Conservation (phyloP, 2,797 vertebrate genomes). For the Pangasius sanitwongsei region DNA sequence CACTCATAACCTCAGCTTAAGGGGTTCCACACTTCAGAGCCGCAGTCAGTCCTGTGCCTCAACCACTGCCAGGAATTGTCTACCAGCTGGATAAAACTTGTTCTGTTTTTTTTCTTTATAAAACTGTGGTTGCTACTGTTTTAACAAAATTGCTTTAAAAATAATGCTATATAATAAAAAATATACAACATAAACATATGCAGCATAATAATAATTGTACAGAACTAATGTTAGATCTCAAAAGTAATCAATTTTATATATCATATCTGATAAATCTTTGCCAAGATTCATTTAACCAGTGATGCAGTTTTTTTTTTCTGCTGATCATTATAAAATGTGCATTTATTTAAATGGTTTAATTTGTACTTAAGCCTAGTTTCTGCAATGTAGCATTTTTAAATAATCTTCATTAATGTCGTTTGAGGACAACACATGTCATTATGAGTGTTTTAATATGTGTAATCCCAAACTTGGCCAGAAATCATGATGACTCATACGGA, state of each 20-base stretch:
- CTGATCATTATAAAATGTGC: slow-evolving; percentile 22
- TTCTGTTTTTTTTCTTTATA: background rate
- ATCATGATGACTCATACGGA: slow-evolving; percentile 44
- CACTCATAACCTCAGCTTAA: slow-evolving; percentile 47
- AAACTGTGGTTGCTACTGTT: background rate
- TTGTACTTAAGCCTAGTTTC: slow-evolving; percentile 30
- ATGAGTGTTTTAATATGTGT: slow-evolving; percentile 43
- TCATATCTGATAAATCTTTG: too few species aligned
- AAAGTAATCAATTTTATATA: slow-evolving; percentile 6
- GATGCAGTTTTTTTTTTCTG: background rate
- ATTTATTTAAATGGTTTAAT: slow-evolving; percentile 24
- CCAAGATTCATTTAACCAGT: background rate
- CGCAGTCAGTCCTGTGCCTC: background rate
- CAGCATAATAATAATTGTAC: background rate
- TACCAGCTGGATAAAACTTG: slow-evolving; percentile 29
- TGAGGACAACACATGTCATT: slow-evolving; percentile 31
- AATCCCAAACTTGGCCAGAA: slow-evolving; percentile 52
- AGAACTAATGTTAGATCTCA: background rate
- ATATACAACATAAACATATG: background rate
- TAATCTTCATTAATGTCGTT: slow-evolving; percentile 20
- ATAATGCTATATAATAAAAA: background rate
- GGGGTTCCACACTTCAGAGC: slow-evolving; percentile 37
- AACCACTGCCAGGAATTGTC: background rate
- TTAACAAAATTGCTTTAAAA: background rate
- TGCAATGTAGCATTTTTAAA: slow-evolving; percentile 34